Conservation (phyloP, 2,797 vertebrate species). For the Xerus rutilus region DNA sequence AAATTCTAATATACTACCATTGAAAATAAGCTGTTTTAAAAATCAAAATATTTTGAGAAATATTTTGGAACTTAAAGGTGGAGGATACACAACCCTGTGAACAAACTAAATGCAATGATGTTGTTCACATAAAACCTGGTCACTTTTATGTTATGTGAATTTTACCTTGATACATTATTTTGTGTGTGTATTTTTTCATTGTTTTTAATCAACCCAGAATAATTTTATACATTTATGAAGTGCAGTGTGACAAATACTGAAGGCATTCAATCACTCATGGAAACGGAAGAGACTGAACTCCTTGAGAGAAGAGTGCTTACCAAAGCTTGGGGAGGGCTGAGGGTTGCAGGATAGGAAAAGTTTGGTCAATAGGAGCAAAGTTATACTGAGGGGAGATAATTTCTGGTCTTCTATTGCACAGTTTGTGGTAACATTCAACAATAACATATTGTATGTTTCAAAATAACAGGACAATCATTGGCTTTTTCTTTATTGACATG, state of each 20-base stretch:
- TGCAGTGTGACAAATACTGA: not conserved
- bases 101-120: not conserved
- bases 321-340: accelerated
- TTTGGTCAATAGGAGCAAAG: not conserved
- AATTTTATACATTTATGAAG: not conserved
- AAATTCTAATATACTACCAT: not conserved
- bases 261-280: not conserved
- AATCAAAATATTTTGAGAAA: not conserved
- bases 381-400: not conserved
- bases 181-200: not conserved
- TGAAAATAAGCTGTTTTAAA: not conserved
- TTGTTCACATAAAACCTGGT: not conserved
- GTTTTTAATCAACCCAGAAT: not conserved
- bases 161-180: not conserved
- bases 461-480: not conserved
- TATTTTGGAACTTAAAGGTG: not conserved
- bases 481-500: too few species aligned
- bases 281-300: not conserved
- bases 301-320: accelerated
- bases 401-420: too few species aligned
- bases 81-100: not conserved
- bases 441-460: not conserved
- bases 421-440: not conserved
- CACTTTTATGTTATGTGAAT: not conserved
- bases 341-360: too few species aligned